Evolutionary conservation across 2,797 vertebrate genomes (phyloP), one percentile per base, ranked within the genome.

Genomic region (Lagorchestes hirsutus): DNA sequence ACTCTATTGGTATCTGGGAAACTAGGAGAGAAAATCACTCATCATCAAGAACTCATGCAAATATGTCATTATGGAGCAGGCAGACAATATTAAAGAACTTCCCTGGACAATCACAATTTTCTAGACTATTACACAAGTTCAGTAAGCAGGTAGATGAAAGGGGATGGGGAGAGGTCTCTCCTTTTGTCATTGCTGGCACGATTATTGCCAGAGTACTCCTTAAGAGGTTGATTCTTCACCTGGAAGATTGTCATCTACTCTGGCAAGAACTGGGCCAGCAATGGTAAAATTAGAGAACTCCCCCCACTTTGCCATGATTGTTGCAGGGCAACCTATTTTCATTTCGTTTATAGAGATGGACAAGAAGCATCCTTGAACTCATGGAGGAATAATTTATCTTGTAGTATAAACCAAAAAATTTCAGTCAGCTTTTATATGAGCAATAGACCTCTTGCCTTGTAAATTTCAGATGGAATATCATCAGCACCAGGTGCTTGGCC

Each of bases 261-360:
- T n/a, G 62, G 14, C 13, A n/a, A n/a, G 34, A n/a, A n/a, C n/a
- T 5, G 8, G 18, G 34, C 5, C 62, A 18, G 62, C 34, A 67
- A 67, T n/a, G 14, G 18, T 16, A 16, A 67, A 67, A 67, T 5
- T 5, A 67, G 29, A 67, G 14, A 16, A 1, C 1, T n/a, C 12
- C 9, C 27, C 57, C 5, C 62, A n/a, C 14, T 67, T 34, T 4
- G 14, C 14, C 18, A 3, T 67, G 34, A 67, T 67, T n/a, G 62
- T 18, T 5, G 16, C 3, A 18, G 34, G 62, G 18, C 34, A n/a
- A n/a, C 14, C 0, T 18, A n/a, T 18, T 67, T n/a, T 1, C 3
- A 31, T 67, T 67, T 67, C 5, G 1, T 67, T 67, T 67, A n/a
- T n/a, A 67, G 62, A 67, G 34, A 67, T 16, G 34, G 34, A 67